Evolutionary conservation across 2,113 vertebrate species (phyloP).

Genomic region (Suricata suricatta): DNA sequence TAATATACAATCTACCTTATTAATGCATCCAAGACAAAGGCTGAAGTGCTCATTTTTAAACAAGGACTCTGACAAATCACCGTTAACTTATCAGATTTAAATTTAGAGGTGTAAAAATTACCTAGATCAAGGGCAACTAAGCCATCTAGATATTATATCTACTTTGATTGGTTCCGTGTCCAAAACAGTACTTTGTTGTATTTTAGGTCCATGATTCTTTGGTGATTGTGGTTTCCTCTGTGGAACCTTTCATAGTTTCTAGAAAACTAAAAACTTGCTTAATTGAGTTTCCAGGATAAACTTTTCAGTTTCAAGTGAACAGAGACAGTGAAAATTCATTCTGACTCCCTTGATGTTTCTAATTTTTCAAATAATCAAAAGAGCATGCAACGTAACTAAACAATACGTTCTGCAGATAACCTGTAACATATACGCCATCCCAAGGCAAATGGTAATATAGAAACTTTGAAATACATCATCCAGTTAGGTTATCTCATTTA

Average conservation of each 20-base stretch:
- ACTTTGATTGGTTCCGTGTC: background rate
- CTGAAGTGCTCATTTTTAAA: background rate
- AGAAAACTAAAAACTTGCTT: background rate
- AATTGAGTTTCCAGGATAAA: slow-evolving; percentile 41
- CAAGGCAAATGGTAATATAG: slow-evolving; percentile 49
- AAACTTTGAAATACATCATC: slow-evolving; percentile 38
- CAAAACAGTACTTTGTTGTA: background rate
- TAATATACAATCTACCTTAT: background rate
- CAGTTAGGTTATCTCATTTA: slow-evolving; percentile 21
- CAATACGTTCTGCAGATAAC: background rate
- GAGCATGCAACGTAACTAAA: background rate
- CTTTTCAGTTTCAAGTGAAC: slow-evolving; percentile 57
- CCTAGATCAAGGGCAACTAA: background rate
- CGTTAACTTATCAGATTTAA: slow-evolving; percentile 29
- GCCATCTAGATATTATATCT: background rate
- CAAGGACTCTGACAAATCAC: slow-evolving; percentile 11
- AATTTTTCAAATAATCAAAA: slow-evolving; percentile 46
- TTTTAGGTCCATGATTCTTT: slow-evolving; percentile 9
- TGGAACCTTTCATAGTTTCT: slow-evolving; percentile 44
- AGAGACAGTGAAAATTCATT: slow-evolving; percentile 38
- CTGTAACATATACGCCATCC: background rate
- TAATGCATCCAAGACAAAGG: slow-evolving; percentile 10
- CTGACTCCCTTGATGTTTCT: slow-evolving; percentile 1
- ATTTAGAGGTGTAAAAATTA: slow-evolving; percentile 7
- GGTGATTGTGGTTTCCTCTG: background rate